Conservation (phyloP, 2,888 invertebrate species). For the Malacosoma neustria region DNA sequence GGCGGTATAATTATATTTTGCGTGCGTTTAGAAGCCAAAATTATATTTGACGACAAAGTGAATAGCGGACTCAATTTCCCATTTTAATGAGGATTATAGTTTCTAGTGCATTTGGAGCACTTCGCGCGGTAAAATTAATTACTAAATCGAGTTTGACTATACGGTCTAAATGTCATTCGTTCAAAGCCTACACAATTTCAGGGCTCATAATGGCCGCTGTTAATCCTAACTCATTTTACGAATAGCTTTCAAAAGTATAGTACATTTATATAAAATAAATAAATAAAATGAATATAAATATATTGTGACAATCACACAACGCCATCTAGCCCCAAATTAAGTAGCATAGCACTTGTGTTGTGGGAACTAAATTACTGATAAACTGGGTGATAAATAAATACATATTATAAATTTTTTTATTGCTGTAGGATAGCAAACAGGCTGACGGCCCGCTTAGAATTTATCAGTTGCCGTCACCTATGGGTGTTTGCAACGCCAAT, state of each 20-base stretch:
- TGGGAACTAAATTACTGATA: too few relatives aligned
- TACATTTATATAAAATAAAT: too few relatives aligned
- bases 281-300: too few relatives aligned
- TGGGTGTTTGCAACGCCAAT: too few relatives aligned
- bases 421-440: too few relatives aligned
- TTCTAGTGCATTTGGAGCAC: conserved; percentile 69
- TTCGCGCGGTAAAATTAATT: conserved; percentile 70
- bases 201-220: conserved; percentile 14
- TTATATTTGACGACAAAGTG: conserved; percentile 63
- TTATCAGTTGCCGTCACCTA: too few relatives aligned
- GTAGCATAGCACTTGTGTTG: too few relatives aligned
- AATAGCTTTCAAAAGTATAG: conserved; percentile 8
- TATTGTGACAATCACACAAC: too few relatives aligned
- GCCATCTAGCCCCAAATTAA: too few relatives aligned
- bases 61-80: conserved; percentile 62
- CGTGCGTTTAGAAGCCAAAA: conserved; percentile 59
- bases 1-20: conserved; percentile 52
- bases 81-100: conserved; percentile 72
- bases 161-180: conserved; percentile 44
- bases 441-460: too few relatives aligned
- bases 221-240: conserved; percentile 23
- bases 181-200: conserved; percentile 40
- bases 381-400: too few relatives aligned
- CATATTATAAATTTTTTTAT: too few relatives aligned
- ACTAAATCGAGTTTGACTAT: conserved; percentile 64